Percentiles rank a stretch among this genome's conserved stretches.
These are phyloP conservation scores for Sesamia nonagrioides DNA, from an alignment of 1,140 invertebrate species.

Conservation along the genomic window DNA sequence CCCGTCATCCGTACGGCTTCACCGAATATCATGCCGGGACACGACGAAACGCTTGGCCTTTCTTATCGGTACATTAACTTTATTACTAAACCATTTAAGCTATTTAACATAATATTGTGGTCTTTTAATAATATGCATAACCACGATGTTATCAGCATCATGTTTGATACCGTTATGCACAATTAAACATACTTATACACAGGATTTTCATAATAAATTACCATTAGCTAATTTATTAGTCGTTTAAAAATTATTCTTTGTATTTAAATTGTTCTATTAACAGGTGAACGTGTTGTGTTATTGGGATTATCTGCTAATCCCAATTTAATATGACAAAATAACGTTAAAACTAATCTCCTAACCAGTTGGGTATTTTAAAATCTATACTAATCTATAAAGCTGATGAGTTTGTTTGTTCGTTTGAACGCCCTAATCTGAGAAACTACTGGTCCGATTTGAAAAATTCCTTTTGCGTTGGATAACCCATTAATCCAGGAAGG, in stretches of 20 bases:
- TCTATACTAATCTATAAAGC: too few relatives aligned
- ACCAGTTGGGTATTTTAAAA: too few relatives aligned
- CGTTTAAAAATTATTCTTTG: not conserved
- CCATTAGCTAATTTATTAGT: not conserved
- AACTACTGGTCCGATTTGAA: too few relatives aligned
- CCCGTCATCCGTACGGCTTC: too few relatives aligned
- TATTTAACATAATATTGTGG: not conserved
- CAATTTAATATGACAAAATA: not conserved
- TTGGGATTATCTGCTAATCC: too few relatives aligned
- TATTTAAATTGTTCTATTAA: slow-evolving; percentile 4
- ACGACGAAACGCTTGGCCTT: too few relatives aligned
- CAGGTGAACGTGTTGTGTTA: not conserved
- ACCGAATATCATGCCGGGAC: too few relatives aligned
- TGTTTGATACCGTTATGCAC: slow-evolving; percentile 11
- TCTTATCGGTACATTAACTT: slow-evolving; percentile 29
- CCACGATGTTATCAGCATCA: not conserved
- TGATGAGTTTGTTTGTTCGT: too few relatives aligned
- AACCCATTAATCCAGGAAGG: too few relatives aligned
- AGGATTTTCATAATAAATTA: slow-evolving; percentile 1
- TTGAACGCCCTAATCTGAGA: too few relatives aligned
- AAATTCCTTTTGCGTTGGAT: too few relatives aligned
- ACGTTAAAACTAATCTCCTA: not conserved
- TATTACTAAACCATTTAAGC: not conserved
- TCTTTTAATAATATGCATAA: slow-evolving; percentile 9
- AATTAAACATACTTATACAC: slow-evolving; percentile 18